Conservation (phyloP, 2,888 invertebrate species). For the Ptycholaimellus sp. region DNA sequence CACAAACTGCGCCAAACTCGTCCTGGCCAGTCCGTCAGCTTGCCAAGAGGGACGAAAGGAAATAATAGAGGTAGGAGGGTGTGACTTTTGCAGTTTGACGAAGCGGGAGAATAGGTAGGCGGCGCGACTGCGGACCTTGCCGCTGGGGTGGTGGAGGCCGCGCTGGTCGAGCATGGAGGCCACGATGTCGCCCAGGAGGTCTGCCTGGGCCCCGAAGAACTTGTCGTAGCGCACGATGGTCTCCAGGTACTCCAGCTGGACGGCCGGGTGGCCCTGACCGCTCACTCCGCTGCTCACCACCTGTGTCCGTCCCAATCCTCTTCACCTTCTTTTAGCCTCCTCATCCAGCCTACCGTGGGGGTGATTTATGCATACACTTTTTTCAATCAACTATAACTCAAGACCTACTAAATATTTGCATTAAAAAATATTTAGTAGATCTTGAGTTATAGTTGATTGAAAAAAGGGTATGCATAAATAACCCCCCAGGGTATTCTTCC, state of each 20-base stretch:
- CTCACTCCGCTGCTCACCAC: slow-evolving; percentile 31
- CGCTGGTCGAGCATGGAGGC: slow-evolving; percentile 33
- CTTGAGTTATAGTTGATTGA: too few relatives aligned
- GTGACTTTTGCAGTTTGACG: slow-evolving; percentile 31
- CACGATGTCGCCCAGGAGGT: slow-evolving; percentile 24
- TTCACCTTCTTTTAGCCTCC: neutral
- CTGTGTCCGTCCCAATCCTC: slow-evolving; percentile 20
- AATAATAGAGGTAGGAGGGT: neutral
- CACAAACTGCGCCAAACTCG: too few relatives aligned
- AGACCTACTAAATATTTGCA: too few relatives aligned
- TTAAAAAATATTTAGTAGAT: too few relatives aligned
- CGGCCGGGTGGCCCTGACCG: slow-evolving; percentile 29
- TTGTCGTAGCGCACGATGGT: slow-evolving; percentile 35
- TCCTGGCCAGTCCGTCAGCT: neutral
- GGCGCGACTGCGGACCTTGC: slow-evolving; percentile 33
- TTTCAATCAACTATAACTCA: too few relatives aligned
- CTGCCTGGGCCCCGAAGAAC: slow-evolving; percentile 32
- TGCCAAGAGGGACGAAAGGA: neutral
- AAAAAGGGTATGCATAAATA: too few relatives aligned
- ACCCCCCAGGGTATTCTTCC: too few relatives aligned
- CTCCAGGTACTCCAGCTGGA: slow-evolving; percentile 33
- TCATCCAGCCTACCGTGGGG: slow-evolving; percentile 7
- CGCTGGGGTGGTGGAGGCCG: slow-evolving; percentile 30
- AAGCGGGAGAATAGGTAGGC: slow-evolving; percentile 37
- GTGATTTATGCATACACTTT: too few relatives aligned